phyloP scores from a whole-genome alignment of 2,797 vertebrate species.

The Enteromius viviparus region DNA sequence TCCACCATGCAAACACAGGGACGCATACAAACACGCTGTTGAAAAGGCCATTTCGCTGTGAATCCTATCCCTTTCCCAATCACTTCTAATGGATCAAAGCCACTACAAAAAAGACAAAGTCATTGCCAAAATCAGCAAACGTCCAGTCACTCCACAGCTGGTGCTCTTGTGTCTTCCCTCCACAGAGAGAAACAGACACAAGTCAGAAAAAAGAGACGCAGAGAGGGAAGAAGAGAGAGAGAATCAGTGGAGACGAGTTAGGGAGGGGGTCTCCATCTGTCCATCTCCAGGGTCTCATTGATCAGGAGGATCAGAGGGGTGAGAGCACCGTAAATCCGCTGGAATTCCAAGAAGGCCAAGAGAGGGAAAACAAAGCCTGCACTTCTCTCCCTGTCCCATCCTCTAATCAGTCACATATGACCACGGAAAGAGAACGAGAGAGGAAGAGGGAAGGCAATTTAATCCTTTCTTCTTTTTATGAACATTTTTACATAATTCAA shows the following conservation, averaged over 20 bases:
- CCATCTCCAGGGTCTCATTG: conserved; percentile 67
- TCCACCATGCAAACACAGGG: conserved; percentile 49
- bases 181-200: conserved; percentile 12
- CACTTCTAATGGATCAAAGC: conserved; percentile 19
- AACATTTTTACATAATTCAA: conserved; percentile 38
- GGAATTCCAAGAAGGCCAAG: conserved; percentile 66
- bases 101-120: conserved; percentile 52
- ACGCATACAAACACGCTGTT: conserved; percentile 23
- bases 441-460: conserved; percentile 24
- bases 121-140: conserved; percentile 66
- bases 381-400: conserved; percentile 69
- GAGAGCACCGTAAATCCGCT: conserved; percentile 67
- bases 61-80: conserved; percentile 42
- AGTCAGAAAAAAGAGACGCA: conserved; percentile 4
- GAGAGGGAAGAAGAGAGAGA: conserved; percentile 4
- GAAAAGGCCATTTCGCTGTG: not conserved
- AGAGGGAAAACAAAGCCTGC: conserved; percentile 71
- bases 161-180: conserved; percentile 67
- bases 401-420: conserved; percentile 78
- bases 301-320: conserved; percentile 68
- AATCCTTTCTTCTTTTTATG: not conserved
- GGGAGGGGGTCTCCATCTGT: conserved; percentile 58
- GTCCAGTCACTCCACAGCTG: conserved; percentile 68
- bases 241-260: too few species aligned
- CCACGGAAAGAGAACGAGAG: conserved; percentile 63